Evolutionary conservation across 2,888 invertebrate species (phyloP), one percentile per base, ranked within the genome.

Genomic region (Pheosia tremula): DNA sequence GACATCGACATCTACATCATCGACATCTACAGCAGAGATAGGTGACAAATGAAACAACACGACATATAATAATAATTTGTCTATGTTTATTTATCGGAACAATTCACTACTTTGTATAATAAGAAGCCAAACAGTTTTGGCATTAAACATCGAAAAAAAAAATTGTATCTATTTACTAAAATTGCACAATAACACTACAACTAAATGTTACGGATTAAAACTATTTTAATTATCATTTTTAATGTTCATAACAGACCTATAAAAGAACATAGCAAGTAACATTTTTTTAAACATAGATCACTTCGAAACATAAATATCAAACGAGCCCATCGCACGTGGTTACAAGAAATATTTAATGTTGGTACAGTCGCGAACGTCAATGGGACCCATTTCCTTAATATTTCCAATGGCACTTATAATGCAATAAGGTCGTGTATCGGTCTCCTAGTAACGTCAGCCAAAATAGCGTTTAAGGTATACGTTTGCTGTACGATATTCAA

Each of bases 91-190:
- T 87, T 80, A 89, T 88, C 85, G 80, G 83, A 91, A 91, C 90
- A 91, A 89, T 91, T 91, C 82, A 88, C 91, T 93, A 92, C 86
- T 90, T 89, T 90, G 89, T 89, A 89, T 84, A 24, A 24, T 24
- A 24, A 24, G 80, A 88, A 86, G 86, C 92, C 89, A 91, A 91
- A 85, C 80, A 83, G 66, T 75, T 89, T 89, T 91, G 91, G 92
- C 88, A 84, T 88, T 87, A 84, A 87, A 84, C 82, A 84, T 85
- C 78, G 83, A 81, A 84, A 81, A 81, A 78, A 79, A 56, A 56
- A 38, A 49, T 24, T 11, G 10, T 79, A 70, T 82, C 84, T 89
- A 91, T 72, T 79, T 73, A 71, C 90, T 92, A 91, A 90, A 85
- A 93, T 93, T 93, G 93, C 93, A 93, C 93, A 84, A 83, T 77